phyloP scores from a whole-genome alignment of 2,113 vertebrate genomes.

The Thalassoma bifasciatum region DNA sequence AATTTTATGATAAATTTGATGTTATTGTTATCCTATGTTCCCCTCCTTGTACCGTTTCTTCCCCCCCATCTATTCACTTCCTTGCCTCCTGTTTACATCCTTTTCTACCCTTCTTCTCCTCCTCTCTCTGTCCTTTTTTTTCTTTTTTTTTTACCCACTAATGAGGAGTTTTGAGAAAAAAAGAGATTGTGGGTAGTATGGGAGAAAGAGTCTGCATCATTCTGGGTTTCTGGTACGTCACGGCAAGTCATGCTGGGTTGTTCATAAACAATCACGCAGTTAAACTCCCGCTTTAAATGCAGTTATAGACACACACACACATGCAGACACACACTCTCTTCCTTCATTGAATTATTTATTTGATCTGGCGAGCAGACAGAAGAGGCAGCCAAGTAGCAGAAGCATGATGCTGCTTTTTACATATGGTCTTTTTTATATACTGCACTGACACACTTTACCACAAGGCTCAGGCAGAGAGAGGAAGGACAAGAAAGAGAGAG shows the following conservation, averaged over 20 bases:
- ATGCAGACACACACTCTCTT: slow-evolving; percentile 4
- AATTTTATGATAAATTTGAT: too few species aligned
- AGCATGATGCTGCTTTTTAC: slow-evolving; percentile 45
- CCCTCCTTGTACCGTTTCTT: too few species aligned
- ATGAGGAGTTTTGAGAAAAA: background rate
- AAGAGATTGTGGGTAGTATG: background rate
- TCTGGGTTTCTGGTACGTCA: slow-evolving; percentile 23
- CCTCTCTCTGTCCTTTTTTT: too few species aligned
- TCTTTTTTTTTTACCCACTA: background rate
- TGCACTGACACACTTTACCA: background rate
- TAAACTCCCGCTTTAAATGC: background rate
- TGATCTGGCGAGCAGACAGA: slow-evolving; percentile 22
- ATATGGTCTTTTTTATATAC: slow-evolving; percentile 56
- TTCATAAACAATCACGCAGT: slow-evolving; percentile 5
- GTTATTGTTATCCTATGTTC: too few species aligned
- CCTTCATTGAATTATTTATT: slow-evolving; percentile 14
- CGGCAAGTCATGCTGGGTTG: background rate
- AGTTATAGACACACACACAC: background rate
- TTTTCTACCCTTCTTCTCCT: background rate
- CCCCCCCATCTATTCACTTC: background rate
- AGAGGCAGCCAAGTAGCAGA: slow-evolving; percentile 48
- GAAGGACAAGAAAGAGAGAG: slow-evolving; percentile 8
- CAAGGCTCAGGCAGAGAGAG: background rate
- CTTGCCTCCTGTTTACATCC: too few species aligned
- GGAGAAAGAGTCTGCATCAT: background rate